These are phyloP conservation scores for Scelioninae gen. 2 DNA, from an alignment of 2,888 invertebrate genomes.

Conservation along the genomic window DNA sequence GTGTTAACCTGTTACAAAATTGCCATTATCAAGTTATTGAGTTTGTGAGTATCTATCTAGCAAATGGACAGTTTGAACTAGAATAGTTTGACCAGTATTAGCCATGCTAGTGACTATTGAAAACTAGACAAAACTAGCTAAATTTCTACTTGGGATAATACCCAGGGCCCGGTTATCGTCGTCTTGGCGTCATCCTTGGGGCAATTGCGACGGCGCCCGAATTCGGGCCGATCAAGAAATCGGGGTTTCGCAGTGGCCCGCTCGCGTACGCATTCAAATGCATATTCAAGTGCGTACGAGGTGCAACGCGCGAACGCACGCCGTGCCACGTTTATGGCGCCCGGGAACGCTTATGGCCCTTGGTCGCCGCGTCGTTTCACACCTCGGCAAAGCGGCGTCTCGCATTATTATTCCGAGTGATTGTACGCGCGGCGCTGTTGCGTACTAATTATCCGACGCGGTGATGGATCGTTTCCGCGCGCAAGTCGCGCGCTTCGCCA, in stretches of 20 bases:
- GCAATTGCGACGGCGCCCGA: too few species aligned
- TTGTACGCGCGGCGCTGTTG: conserved; percentile 68
- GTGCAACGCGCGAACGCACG: conserved; percentile 48
- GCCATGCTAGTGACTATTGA: too few species aligned
- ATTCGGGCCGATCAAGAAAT: conserved; percentile 35
- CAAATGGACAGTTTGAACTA: too few species aligned
- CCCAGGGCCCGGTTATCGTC: too few species aligned
- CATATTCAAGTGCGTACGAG: conserved; percentile 12
- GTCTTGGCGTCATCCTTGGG: too few species aligned
- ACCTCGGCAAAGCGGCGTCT: conserved; percentile 63
- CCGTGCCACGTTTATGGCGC: conserved; percentile 63
- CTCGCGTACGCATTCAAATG: not conserved
- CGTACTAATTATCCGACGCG: conserved; percentile 70
- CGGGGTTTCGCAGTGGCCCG: conserved; percentile 17
- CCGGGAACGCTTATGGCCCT: conserved; percentile 56
- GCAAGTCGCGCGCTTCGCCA: conserved; percentile 66
- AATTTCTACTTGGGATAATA: too few species aligned
- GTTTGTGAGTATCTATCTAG: too few species aligned
- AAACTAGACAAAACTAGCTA: too few species aligned
- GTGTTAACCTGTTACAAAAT: too few species aligned
- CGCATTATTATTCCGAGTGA: conserved; percentile 68
- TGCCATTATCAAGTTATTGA: too few species aligned
- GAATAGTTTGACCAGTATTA: too few species aligned
- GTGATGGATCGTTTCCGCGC: conserved; percentile 72
- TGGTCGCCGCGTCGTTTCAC: conserved; percentile 63